phyloP scores from a whole-genome alignment of 2,113 vertebrate genomes.

The Ceyx margarethae region DNA sequence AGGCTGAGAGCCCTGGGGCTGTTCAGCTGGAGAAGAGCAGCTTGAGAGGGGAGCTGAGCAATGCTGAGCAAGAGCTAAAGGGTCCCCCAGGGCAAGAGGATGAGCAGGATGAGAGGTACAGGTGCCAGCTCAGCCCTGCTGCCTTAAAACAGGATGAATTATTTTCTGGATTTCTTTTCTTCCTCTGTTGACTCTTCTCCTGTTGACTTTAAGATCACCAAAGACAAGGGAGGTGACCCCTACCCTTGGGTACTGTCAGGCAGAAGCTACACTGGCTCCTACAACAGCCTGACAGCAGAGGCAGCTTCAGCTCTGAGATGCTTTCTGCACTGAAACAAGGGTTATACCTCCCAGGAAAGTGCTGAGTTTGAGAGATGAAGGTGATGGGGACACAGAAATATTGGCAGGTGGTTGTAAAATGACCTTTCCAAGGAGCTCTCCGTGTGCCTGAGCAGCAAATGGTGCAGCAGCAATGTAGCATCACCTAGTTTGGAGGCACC shows the following conservation, averaged over 20 bases:
- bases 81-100: neutral
- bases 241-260: neutral
- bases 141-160: neutral
- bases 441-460: neutral
- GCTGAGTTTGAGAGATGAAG: neutral
- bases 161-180: neutral
- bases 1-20: no score
- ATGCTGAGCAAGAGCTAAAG: neutral
- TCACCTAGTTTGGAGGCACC: neutral
- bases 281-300: neutral
- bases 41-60: neutral
- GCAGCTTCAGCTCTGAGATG: neutral
- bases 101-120: neutral
- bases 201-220: neutral
- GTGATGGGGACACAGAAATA: neutral
- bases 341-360: neutral
- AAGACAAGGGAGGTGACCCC: neutral
- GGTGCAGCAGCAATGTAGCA: neutral
- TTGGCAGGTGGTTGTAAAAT: neutral
- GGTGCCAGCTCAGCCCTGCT: neutral
- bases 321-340: neutral
- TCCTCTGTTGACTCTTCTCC: neutral
- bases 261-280: neutral
- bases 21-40: no score
- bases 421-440: neutral